Evolutionary conservation across 1,140 invertebrate genomes (phyloP), one percentile per base, ranked within the genome.

Genomic region (Acromyrmex heyeri): DNA sequence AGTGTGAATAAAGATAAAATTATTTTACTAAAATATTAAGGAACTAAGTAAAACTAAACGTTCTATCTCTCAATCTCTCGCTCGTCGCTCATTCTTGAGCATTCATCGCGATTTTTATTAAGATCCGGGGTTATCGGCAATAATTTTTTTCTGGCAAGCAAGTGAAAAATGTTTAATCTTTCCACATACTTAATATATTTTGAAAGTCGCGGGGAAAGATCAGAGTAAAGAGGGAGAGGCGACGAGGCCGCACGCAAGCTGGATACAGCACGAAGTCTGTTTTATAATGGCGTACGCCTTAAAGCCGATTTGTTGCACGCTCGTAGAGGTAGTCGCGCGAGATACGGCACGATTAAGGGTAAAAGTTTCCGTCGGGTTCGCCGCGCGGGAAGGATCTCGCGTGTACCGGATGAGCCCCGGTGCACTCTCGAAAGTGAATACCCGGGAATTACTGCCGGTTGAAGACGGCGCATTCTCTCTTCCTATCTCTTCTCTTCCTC

Each of bases 291-390:
- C 62, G 34, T 76, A 81, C 70, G 79, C 65, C 76, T 61, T 90
- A 90, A 89, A 88, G 86, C 86, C 89, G 88, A 90, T 90, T 90
- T 90, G 88, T 90, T 87, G 89, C 76, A 57, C 59, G 86, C 64
- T 87, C 48, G 64, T 81, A 76, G 21, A 73, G 62, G 81, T 81
- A 90, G 59, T 90, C 85, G 83, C 75, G 34, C 88, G 70, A 90
- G 89, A 90, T 90, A 90, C 88, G 86, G 64, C 86, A 82, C 89
- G 89, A 90, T 87, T 89, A 90, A 67, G 89, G 62, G 79, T 81
- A 65, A 87, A 90, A 89, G 53, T 90, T 90, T 90, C 73, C 55
- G 73, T 55, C 75, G 50, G 57, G 61, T 77, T 77, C 38, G 12
- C 85, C 61, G 48, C 14, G 59, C 57, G 64, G n/a, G 67, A 83